phyloP scores from a whole-genome alignment of 1,140 invertebrate genomes.

The Euura lappo region DNA sequence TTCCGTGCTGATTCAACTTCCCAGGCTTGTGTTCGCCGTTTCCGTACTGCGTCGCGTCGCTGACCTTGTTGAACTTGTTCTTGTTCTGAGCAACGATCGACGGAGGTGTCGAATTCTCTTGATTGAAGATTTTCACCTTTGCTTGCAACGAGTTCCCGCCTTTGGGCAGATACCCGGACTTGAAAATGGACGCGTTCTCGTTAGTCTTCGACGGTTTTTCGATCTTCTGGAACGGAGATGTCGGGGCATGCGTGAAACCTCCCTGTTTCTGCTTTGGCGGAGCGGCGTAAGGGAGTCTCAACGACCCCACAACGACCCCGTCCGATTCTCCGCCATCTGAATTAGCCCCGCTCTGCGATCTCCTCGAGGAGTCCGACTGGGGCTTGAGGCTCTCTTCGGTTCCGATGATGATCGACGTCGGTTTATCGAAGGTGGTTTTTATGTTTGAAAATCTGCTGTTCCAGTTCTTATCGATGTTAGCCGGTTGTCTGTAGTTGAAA shows the following conservation, averaged over 20 bases:
- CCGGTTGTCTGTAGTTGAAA: constrained; percentile 39
- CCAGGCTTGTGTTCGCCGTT: background rate
- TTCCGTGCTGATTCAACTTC: background rate
- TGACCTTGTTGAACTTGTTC: background rate
- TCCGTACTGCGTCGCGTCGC: background rate
- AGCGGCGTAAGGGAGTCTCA: constrained; percentile 16
- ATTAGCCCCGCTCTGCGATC: constrained; percentile 11
- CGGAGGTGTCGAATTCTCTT: constrained; percentile 17
- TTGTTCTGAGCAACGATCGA: constrained; percentile 1
- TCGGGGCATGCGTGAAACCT: constrained; percentile 52
- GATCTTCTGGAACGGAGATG: constrained; percentile 53
- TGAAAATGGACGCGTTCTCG: constrained; percentile 25
- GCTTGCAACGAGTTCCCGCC: constrained; percentile 40
- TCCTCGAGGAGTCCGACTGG: background rate
- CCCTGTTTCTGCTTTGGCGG: constrained; percentile 27
- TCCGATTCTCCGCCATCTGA: constrained; percentile 10
- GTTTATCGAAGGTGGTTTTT: constrained; percentile 80
- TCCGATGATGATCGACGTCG: constrained; percentile 20
- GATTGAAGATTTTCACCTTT: constrained; percentile 53
- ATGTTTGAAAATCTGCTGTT: constrained; percentile 83
- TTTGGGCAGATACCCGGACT: constrained; percentile 39
- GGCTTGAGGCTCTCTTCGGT: background rate
- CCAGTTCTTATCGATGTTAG: constrained; percentile 67
- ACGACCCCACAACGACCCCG: constrained; percentile 28
- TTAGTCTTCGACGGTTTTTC: constrained; percentile 37